These are phyloP conservation scores for Yponomeuta plumbellus DNA, from an alignment of 2,888 invertebrate species.

Conservation along the genomic window DNA sequence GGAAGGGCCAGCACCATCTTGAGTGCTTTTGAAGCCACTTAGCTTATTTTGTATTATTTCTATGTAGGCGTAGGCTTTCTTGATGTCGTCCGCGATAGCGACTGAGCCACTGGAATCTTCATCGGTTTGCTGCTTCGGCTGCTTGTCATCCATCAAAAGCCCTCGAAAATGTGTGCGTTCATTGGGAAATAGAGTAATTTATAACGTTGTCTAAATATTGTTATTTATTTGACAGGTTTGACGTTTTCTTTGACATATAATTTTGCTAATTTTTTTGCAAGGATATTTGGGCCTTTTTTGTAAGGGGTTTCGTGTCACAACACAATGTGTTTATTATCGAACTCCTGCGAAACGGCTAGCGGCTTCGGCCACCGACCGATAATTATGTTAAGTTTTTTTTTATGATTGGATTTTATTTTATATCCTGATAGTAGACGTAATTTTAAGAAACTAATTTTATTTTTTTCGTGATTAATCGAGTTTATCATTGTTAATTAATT, in stretches of 20 bases:
- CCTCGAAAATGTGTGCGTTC: neutral
- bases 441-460: no score
- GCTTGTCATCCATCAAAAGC: constrained; percentile 56
- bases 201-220: constrained; percentile 22
- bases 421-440: no score
- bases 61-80: constrained; percentile 27
- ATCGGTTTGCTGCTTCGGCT: constrained; percentile 35
- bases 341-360: no score
- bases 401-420: no score
- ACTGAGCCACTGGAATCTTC: constrained; percentile 27
- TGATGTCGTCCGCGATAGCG: constrained; percentile 33
- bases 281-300: neutral
- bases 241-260: neutral
- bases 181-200: constrained; percentile 31
- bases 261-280: neutral
- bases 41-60: constrained; percentile 6
- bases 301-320: neutral
- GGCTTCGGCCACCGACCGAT: no score
- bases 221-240: constrained; percentile 2
- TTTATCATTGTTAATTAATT: no score
- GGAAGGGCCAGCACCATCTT: constrained; percentile 61
- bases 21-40: constrained; percentile 12
- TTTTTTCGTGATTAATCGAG: no score
- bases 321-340: no score
- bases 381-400: no score